Evolutionary conservation across 2,797 vertebrate species (phyloP).

Genomic region (Lophotriccus pileatus): DNA sequence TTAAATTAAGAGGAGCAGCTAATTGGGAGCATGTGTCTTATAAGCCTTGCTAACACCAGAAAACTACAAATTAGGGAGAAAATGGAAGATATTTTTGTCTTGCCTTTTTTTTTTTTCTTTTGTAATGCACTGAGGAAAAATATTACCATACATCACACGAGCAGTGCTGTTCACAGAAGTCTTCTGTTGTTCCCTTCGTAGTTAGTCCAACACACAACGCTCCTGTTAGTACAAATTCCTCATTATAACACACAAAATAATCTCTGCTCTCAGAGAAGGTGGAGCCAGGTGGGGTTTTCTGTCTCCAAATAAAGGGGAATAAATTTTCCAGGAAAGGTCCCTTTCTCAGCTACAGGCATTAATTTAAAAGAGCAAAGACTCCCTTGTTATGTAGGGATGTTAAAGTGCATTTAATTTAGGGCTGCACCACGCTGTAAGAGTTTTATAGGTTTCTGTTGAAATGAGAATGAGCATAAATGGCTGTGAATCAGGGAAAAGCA

Average conservation of each 20-base stretch:
- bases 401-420: constrained; percentile 67
- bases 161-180: constrained; percentile 26
- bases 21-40: constrained; percentile 99
- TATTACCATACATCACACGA: constrained; percentile 2
- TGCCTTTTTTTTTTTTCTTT: constrained; percentile 63
- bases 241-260: constrained; percentile 26
- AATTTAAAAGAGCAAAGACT: constrained; percentile 15
- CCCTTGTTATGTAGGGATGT: constrained; percentile 36
- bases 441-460: constrained; percentile 37
- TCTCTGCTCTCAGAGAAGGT: constrained; percentile 26
- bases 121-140: constrained; percentile 56
- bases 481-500: not conserved
- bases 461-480: constrained; percentile 29
- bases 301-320: constrained; percentile 26
- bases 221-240: constrained; percentile 27
- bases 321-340: constrained; percentile 36
- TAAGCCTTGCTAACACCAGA: constrained; percentile 88
- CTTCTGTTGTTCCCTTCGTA: not conserved
- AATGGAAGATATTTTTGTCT: constrained; percentile 65
- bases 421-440: constrained; percentile 10
- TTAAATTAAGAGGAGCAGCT: constrained; percentile 98
- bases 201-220: not conserved
- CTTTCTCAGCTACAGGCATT: not conserved
- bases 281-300: constrained; percentile 16
- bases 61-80: constrained; percentile 82